These are phyloP conservation scores for Lasiommata megera DNA, from an alignment of 2,888 invertebrate species.

Conservation along the genomic window DNA sequence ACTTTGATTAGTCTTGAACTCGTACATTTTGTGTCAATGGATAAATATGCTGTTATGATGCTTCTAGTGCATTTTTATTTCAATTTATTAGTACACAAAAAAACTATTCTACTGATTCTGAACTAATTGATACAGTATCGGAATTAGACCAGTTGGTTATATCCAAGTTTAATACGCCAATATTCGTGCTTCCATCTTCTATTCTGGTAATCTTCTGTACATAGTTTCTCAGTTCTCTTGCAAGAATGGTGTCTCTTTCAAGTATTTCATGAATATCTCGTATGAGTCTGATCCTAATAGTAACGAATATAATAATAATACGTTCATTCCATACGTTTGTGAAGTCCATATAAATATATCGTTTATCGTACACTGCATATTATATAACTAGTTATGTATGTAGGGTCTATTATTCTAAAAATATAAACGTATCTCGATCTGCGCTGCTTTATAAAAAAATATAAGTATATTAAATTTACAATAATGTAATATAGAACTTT, in stretches of 20 bases:
- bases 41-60: too few species aligned
- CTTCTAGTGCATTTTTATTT: too few species aligned
- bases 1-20: neutral
- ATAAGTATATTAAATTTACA: neutral
- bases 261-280: neutral
- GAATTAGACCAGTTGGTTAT: too few species aligned
- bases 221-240: neutral
- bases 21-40: too few species aligned
- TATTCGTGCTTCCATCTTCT: neutral
- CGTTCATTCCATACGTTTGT: neutral
- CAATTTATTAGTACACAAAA: too few species aligned
- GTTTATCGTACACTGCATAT: neutral
- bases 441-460: neutral
- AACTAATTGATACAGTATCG: neutral
- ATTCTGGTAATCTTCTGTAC: neutral
- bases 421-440: neutral
- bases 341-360: neutral
- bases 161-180: neutral
- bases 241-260: neutral
- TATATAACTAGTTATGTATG: neutral
- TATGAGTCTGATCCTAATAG: neutral
- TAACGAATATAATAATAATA: neutral
- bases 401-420: neutral
- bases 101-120: neutral
- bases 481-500: neutral